Percentiles rank a stretch among this genome's conserved stretches.
phyloP scores from a whole-genome alignment of 2,797 vertebrate species.

The Neosilurus mollespiculum region DNA sequence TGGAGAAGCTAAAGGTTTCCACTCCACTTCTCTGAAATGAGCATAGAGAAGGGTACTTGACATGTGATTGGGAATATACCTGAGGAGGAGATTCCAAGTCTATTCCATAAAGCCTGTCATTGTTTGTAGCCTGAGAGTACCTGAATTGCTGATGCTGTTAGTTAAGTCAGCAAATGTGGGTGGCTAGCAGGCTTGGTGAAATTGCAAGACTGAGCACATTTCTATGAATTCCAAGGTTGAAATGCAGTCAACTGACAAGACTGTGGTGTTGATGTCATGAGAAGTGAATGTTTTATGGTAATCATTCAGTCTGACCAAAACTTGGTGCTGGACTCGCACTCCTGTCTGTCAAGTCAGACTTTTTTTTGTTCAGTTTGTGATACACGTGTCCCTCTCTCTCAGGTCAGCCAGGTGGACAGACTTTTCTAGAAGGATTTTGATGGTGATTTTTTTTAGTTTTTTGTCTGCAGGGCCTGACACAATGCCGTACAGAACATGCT shows the following conservation, averaged over 20 bases:
- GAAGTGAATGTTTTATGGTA: not conserved
- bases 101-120: not conserved
- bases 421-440: not conserved
- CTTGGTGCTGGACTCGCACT: not conserved
- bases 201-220: not conserved
- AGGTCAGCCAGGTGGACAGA: not conserved
- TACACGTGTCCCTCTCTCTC: not conserved
- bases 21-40: not conserved
- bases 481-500: slow-evolving; percentile 16
- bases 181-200: not conserved
- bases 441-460: not conserved
- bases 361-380: not conserved
- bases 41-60: not conserved
- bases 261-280: not conserved
- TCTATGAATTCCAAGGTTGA: not conserved
- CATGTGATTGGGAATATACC: not conserved
- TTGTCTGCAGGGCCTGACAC: not conserved
- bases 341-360: not conserved
- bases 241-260: not conserved
- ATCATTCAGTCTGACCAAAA: not conserved
- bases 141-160: not conserved
- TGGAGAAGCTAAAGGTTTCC: not conserved
- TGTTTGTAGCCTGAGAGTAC: not conserved
- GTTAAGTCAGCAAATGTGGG: no score
- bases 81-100: not conserved